A percentile compares a stretch with the other conserved stretches of the same genome.
phyloP scores from a whole-genome alignment of 2,888 invertebrate genomes.

The Chorisops tibialis region DNA sequence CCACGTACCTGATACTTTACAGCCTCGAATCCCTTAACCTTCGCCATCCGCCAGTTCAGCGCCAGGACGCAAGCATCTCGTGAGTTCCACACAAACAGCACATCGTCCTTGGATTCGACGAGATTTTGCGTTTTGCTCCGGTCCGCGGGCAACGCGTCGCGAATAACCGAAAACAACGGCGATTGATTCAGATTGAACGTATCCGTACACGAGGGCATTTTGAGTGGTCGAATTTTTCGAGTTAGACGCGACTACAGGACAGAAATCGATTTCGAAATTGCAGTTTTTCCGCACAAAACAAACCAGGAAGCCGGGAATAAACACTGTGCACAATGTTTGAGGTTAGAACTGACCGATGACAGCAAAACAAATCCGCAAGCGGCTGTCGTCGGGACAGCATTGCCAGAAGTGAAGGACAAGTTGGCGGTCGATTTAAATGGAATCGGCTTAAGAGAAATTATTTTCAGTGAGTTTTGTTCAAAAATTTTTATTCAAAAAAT shows the following conservation, averaged over 20 bases:
- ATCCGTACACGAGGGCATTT: constrained; percentile 53
- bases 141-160: constrained; percentile 54
- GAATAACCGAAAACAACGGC: constrained; percentile 57
- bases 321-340: too few relatives aligned
- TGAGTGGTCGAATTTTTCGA: background rate
- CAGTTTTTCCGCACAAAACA: background rate
- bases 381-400: too few relatives aligned
- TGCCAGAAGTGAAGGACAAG: too few relatives aligned
- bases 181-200: constrained; percentile 57
- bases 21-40: constrained; percentile 47
- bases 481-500: too few relatives aligned
- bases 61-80: constrained; percentile 57
- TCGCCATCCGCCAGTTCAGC: constrained; percentile 56
- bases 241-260: background rate
- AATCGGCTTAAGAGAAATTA: too few relatives aligned
- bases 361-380: too few relatives aligned
- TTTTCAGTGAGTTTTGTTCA: too few relatives aligned
- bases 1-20: constrained; percentile 54
- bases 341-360: too few relatives aligned
- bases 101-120: constrained; percentile 59
- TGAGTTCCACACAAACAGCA: constrained; percentile 62
- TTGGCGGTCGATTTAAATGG: too few relatives aligned
- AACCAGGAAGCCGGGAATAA: background rate
- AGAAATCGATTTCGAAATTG: background rate
- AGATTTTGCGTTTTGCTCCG: constrained; percentile 57